Conservation (phyloP, 2,113 vertebrate species). For the Benitochromis conjunctus region DNA sequence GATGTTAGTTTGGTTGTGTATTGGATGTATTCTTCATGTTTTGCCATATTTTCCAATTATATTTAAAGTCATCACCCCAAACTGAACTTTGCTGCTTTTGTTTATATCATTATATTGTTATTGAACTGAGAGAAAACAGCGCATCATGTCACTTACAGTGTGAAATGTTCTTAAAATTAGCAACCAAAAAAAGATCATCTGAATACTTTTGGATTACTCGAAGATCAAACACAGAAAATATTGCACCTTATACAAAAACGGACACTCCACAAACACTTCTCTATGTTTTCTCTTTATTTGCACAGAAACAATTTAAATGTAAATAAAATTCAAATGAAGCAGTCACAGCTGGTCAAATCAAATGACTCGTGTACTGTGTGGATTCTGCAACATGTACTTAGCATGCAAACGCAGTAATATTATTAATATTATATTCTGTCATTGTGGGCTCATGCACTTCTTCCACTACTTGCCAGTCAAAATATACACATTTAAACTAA, state of each 20-base stretch:
- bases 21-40: background rate
- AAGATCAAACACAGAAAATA: background rate
- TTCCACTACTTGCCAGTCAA: background rate
- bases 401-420: background rate
- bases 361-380: background rate
- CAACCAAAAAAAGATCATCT: background rate
- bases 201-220: background rate
- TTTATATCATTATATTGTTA: background rate
- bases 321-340: background rate
- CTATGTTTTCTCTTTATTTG: background rate
- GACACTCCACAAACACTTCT: background rate
- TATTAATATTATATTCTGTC: background rate
- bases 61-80: background rate
- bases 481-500: background rate
- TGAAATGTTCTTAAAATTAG: background rate
- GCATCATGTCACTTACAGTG: background rate
- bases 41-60: background rate
- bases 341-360: background rate
- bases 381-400: background rate
- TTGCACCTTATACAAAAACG: background rate
- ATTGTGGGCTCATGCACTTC: background rate
- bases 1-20: background rate
- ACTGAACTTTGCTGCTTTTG: background rate
- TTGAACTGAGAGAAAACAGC: background rate
- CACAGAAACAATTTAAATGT: background rate